phyloP scores from a whole-genome alignment of 2,113 vertebrate genomes.

The Solea senegalensis region DNA sequence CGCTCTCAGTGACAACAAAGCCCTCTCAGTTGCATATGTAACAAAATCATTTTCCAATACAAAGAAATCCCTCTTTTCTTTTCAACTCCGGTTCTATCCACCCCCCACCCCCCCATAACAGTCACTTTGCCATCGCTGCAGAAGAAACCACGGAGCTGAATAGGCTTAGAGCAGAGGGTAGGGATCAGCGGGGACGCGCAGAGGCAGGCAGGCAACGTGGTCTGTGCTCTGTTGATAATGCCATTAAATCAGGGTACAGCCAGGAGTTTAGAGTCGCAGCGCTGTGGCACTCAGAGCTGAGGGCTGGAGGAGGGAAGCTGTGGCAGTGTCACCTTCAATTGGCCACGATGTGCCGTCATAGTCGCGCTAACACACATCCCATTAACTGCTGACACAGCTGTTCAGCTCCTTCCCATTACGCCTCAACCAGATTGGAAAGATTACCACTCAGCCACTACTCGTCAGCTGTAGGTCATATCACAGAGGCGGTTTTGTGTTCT shows the following conservation, averaged over 20 bases:
- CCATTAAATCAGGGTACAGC: slow-evolving; percentile 59
- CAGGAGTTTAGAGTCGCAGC: slow-evolving; percentile 35
- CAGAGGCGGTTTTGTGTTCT: not conserved
- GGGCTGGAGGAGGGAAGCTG: slow-evolving; percentile 33
- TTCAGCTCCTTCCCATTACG: slow-evolving; percentile 5
- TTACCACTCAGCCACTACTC: not conserved
- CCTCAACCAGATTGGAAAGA: slow-evolving; percentile 21
- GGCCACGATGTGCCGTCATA: slow-evolving; percentile 10
- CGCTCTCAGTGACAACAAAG: slow-evolving; percentile 10
- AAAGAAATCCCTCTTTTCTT: slow-evolving; percentile 50
- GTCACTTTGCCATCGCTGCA: slow-evolving; percentile 20
- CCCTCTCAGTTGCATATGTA: slow-evolving; percentile 46
- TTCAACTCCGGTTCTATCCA: slow-evolving; percentile 21
- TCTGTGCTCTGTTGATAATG: slow-evolving; percentile 67
- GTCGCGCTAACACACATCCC: slow-evolving; percentile 5
- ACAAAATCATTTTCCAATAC: slow-evolving; percentile 39
- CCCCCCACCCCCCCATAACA: slow-evolving; percentile 5
- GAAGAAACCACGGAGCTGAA: slow-evolving; percentile 46
- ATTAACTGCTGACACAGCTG: slow-evolving; percentile 31
- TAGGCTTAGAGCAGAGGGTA: slow-evolving; percentile 59
- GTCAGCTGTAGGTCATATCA: slow-evolving; percentile 2
- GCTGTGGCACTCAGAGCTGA: slow-evolving; percentile 25
- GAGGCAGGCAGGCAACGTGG: slow-evolving; percentile 47
- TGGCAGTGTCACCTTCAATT: slow-evolving; percentile 27
- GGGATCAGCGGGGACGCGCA: slow-evolving; percentile 51